Evolutionary conservation across 2,113 vertebrate genomes (phyloP).

Genomic region (Raphicerus campestris): DNA sequence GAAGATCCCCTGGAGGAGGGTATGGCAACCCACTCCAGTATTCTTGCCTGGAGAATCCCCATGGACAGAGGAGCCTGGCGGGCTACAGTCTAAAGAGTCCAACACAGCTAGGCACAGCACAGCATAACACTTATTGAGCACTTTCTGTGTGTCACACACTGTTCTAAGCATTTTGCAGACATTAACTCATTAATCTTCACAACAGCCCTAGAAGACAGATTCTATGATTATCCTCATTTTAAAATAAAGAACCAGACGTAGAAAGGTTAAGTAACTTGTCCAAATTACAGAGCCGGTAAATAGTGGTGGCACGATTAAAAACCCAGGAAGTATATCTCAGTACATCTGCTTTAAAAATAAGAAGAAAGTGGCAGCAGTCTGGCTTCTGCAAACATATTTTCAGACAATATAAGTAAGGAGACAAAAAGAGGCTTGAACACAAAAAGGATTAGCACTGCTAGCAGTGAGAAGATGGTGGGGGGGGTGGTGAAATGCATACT

Average conservation of each 20-base stretch:
- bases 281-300: neutral
- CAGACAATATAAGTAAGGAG: neutral
- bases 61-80: neutral
- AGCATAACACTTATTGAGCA: neutral
- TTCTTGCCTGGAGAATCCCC: neutral
- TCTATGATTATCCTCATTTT: neutral
- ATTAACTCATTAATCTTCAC: neutral
- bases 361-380: neutral
- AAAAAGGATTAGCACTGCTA: neutral
- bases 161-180: neutral
- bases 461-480: neutral
- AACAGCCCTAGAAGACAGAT: neutral
- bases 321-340: neutral
- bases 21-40: neutral
- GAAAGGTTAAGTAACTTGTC: neutral
- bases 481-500: neutral
- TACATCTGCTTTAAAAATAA: neutral
- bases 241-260: neutral
- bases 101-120: neutral
- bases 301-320: neutral
- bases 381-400: neutral
- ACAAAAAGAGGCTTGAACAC: neutral
- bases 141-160: neutral
- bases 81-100: neutral
- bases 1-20: neutral